phyloP scores from a whole-genome alignment of 2,888 invertebrate species.

The Smittia sp. region DNA sequence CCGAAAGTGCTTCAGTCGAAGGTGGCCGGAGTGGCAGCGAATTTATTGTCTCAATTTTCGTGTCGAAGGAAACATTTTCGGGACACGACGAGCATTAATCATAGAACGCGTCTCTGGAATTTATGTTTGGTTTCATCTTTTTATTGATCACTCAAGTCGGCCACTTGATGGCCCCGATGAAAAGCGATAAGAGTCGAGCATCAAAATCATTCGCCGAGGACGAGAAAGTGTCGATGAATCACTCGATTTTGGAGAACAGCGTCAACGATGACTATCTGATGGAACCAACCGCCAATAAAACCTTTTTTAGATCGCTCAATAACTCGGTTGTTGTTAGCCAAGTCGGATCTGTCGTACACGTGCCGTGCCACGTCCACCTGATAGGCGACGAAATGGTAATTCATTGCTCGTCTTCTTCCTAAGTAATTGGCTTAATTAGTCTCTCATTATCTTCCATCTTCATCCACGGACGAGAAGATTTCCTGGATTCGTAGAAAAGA shows the following conservation, averaged over 20 bases:
- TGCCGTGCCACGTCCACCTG: neutral
- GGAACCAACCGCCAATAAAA: conserved; percentile 11
- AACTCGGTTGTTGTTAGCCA: conserved; percentile 12
- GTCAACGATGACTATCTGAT: conserved; percentile 22
- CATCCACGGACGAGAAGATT: conserved; percentile 57
- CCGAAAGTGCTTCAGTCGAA: no score
- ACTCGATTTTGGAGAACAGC: neutral
- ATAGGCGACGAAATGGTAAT: conserved; percentile 24
- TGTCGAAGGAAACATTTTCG: no score
- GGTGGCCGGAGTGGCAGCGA: no score
- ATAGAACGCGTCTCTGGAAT: no score
- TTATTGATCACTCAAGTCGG: no score
- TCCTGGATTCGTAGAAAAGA: conserved; percentile 84
- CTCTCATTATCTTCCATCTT: neutral
- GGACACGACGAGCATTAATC: no score
- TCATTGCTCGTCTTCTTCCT: no score
- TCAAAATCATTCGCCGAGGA: neutral
- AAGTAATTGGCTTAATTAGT: neutral
- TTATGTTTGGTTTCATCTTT: no score
- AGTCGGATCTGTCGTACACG: conserved; percentile 10
- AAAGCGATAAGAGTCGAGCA: no score
- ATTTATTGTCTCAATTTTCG: no score
- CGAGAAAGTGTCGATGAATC: neutral
- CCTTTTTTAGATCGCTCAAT: conserved; percentile 15
- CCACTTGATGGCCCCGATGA: no score